Evolutionary conservation across 1,140 invertebrate species (phyloP), one percentile per base, ranked within the genome.

Genomic region (Galleria mellonella): DNA sequence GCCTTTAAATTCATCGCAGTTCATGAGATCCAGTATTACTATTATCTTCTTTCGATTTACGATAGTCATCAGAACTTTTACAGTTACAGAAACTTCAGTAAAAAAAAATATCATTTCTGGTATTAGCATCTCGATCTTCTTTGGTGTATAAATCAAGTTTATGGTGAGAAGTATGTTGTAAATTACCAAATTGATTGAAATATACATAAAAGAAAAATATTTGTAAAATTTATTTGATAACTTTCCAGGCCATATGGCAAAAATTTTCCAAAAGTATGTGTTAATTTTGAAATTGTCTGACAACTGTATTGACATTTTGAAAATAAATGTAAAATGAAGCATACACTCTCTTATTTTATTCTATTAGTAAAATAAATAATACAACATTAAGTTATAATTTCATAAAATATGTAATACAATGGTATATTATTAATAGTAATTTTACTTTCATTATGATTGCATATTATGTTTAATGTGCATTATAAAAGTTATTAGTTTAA

Each of bases 41-140:
- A 75, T 9, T 28, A 82, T 51, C 53, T 72, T 49, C 27, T 69
- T 54, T 39, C 65, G 47, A 49, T 52, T 75, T 4, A 60, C 30
- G 14, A 75, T 10, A 38, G 73, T 52, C 63, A 69, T 77, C 7
- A 62, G 49, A 48, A 68, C 60, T 64, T 82, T 79, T 0, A 39
- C 29, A 6, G 46, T 43, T 11, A 72, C 61, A 23, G 58, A 50
- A 9, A 77, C 40, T 58, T 75, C 72, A 9, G 63, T 72, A 35
- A 78, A 78, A 33, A 61, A 69, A 62, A 77, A 82, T 46, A 74
- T 64, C 11, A 71, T 55, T 63, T 83, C 75, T 3, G 46, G 59
- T 6, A 82, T 65, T 5, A 75, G 12, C 33, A 65, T 23, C 28
- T 83, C 72, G 8, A 83, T 56, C 50, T 64, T 63, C 14, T 49